Base-by-base conservation (phyloP, 2,888 invertebrate species). In the Tanytarsus gracilentus region DNA sequence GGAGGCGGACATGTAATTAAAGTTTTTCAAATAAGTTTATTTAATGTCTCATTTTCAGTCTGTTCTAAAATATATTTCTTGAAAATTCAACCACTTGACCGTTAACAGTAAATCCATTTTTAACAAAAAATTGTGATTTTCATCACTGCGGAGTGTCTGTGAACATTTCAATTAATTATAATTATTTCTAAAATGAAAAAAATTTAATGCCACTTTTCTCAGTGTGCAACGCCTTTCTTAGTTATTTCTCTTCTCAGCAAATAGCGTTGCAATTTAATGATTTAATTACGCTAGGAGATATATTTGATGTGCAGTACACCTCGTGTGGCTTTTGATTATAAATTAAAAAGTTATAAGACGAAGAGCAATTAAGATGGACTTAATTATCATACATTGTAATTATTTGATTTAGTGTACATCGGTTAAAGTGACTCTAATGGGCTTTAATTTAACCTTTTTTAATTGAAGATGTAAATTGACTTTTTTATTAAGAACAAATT, bases 181-280 rank as follows among this genome's bases (percentile, higher is more conserved):
- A 18, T 40, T 16, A 40, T 14, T 9, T 40, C 16, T 7, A 16
- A 40, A 44, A 4, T 44, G 21, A 18, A 18, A 11, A 21, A 18
- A 44, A 44, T 44, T 44, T 44, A 44, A 44, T 44, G 44, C 44
- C 23, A 44, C 44, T 44, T 44, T n/a, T n/a, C n/a, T n/a, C n/a
- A n/a, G n/a, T 44, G 44, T 44, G 44, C 44, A 44, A 44, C 44
- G 44, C 44, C 44, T 44, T 44, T 18, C 11, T 18, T 18, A 9
- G 16, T 2, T 40, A 4, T 14, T 39, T 5, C n/a, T 39, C 16
- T 14, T 3, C 16, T 40, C 40, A 18, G 8, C 21, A 1, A 7
- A 3, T 16, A 8, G 44, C 44, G 21, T 23, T 44, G 16, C 21
- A 44, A 44, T 44, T 44, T 18, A 44, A 23, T 44, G 44, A 44